A percentile compares a stretch with the other conserved stretches of the same genome.
Conservation (phyloP, 2,113 vertebrate genomes). For the Neogale vison region DNA sequence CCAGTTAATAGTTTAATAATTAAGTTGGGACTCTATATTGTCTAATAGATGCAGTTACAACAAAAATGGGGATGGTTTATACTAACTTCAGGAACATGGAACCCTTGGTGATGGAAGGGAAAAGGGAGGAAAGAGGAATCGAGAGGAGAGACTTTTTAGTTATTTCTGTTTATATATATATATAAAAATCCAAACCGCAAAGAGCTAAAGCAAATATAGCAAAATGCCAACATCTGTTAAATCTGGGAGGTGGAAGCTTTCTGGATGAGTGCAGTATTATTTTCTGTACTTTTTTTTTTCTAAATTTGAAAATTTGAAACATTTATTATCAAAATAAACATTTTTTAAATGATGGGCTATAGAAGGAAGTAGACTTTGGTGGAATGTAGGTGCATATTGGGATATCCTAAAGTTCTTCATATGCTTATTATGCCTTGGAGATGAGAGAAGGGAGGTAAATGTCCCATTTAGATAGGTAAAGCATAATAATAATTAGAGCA, state of each 20-base stretch:
- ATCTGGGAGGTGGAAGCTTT: background rate
- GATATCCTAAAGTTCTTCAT: background rate
- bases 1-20: background rate
- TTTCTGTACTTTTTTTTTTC: background rate
- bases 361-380: background rate
- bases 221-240: conserved; percentile 3
- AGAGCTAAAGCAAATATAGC: conserved; percentile 9
- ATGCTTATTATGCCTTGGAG: background rate
- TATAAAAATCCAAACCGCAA: background rate
- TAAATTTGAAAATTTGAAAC: conserved; percentile 12
- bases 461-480: background rate
- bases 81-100: background rate
- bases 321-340: conserved; percentile 30
- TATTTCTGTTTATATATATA: background rate
- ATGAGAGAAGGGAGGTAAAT: background rate
- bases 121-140: background rate
- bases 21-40: background rate
- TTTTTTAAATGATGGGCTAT: background rate
- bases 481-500: background rate
- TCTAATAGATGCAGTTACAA: background rate
- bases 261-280: background rate
- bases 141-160: background rate
- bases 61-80: background rate
- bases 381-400: background rate
- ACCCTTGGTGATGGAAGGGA: background rate